Evolutionary conservation across 2,113 vertebrate genomes (phyloP).

Genomic region (Apteryx mantelli): DNA sequence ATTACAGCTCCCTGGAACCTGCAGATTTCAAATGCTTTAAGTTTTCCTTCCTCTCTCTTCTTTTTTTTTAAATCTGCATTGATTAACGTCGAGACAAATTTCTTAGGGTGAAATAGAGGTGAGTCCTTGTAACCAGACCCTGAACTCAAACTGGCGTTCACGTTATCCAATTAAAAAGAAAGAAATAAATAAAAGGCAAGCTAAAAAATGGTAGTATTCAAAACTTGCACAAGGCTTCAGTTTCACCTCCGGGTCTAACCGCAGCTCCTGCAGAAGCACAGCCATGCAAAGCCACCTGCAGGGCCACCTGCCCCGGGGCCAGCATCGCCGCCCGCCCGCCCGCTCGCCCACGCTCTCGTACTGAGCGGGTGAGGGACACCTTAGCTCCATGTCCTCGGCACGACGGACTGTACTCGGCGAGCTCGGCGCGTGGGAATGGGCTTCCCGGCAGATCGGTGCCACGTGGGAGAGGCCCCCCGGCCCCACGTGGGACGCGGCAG

Average conservation of each 20-base stretch:
- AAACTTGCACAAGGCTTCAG: not conserved
- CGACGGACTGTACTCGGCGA: not conserved
- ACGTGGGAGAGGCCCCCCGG: accelerated
- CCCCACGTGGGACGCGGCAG: not conserved
- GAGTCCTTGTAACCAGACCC: not conserved
- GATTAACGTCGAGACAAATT: constrained; percentile 21
- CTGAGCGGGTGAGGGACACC: not conserved
- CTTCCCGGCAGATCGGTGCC: not conserved
- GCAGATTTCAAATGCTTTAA: not conserved
- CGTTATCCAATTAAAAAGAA: not conserved
- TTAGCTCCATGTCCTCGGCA: not conserved
- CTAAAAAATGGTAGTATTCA: not conserved
- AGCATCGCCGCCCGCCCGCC: not conserved
- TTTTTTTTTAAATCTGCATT: not conserved
- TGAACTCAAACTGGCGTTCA: constrained; percentile 7
- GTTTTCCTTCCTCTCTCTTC: not conserved
- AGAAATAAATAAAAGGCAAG: not conserved
- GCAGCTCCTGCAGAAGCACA: not conserved
- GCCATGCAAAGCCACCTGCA: not conserved
- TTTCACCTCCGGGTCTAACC: not conserved
- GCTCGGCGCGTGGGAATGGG: accelerated
- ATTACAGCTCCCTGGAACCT: not conserved
- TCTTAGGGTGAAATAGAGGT: constrained; percentile 9
- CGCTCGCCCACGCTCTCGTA: too few species aligned
- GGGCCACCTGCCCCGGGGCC: not conserved